Percentiles rank a stretch among this genome's conserved stretches.
Conservation (phyloP, 2,797 vertebrate species). For the Sebastes umbrosus region DNA sequence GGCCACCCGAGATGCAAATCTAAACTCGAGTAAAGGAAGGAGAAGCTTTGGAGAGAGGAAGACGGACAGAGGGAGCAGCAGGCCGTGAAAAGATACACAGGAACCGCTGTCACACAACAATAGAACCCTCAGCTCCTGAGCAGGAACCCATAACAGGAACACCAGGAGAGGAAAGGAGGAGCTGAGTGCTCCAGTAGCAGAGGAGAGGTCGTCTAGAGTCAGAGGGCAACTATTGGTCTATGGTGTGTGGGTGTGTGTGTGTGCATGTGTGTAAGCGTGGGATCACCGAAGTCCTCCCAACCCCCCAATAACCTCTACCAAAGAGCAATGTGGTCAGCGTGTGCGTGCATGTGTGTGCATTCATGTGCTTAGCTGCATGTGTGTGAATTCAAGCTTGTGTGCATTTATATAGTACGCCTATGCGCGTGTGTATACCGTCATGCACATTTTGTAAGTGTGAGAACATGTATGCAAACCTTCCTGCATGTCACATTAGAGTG, state of each 20-base stretch:
- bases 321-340: slow-evolving; percentile 25
- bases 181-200: slow-evolving; percentile 52
- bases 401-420: slow-evolving; percentile 9
- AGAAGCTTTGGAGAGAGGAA: slow-evolving; percentile 30
- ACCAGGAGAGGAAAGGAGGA: slow-evolving; percentile 44
- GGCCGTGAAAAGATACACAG: slow-evolving; percentile 69
- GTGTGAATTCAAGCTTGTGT: slow-evolving; percentile 15
- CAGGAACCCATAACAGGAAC: slow-evolving; percentile 81
- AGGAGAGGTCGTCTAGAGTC: slow-evolving; percentile 53
- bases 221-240: slow-evolving; percentile 48
- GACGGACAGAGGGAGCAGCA: slow-evolving; percentile 52
- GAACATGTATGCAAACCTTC: slow-evolving; percentile 30
- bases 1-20: slow-evolving; percentile 46
- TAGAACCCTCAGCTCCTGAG: slow-evolving; percentile 61
- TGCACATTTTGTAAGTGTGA: slow-evolving; percentile 23
- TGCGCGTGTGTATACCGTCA: slow-evolving; percentile 27
- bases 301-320: slow-evolving; percentile 44
- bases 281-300: slow-evolving; percentile 34
- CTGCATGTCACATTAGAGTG: slow-evolving; percentile 77
- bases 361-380: slow-evolving; percentile 27
- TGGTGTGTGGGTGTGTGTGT: neutral
- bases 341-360: slow-evolving; percentile 2
- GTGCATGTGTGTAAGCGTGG: neutral
- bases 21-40: slow-evolving; percentile 33
- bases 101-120: slow-evolving; percentile 77